Evolutionary conservation across 1,140 invertebrate genomes (phyloP), one percentile per base, ranked within the genome.

Genomic region (Potamilus streckersoni): DNA sequence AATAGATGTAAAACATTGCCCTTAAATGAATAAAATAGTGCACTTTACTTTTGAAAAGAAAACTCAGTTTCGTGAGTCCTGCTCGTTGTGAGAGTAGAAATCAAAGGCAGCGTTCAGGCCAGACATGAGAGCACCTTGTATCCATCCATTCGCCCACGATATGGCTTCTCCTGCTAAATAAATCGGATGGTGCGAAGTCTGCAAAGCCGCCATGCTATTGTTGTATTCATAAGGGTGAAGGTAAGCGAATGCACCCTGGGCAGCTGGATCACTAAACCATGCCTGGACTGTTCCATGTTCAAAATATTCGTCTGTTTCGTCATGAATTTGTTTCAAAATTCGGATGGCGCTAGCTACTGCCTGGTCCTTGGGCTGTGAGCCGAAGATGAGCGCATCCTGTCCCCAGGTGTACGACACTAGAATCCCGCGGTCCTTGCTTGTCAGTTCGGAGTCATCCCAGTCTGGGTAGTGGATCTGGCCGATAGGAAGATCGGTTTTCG

Each of bases 381-480:
- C 38, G 11, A 49, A 49, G 6, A 49, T 49, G 38, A 49, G 38
- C 38, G 38, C 71, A 23, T 73, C 71, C 49, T 73, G 71, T 19
- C 38, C 31, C 71, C 71, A 73, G 16, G 60, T 73, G 71, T 73
- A 73, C 49, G 49, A 55, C 23, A 73, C 60, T 1, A 73, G 71
- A 55, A 73, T 62, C 15, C 66, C 73, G 17, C 66, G 60, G 15
- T 63, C n/a, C 12, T 73, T 16, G 49, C 49, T 49, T 23, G 71
- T 23, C 23, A 27, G 20, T 16, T 31, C 56, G 11, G 27, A 67
- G 17, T 56, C 61, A 12, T 73, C 70, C 38, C 63, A 57, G 56
- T 78, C 65, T 12, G 76, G 73, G 61, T 81, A 81, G 64, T 74
- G 71, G 1, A 81, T 6, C 64, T 76, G 74, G 12, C 80, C 80